phyloP scores from a whole-genome alignment of 2,797 vertebrate species.

The Acropternis orthonyx region DNA sequence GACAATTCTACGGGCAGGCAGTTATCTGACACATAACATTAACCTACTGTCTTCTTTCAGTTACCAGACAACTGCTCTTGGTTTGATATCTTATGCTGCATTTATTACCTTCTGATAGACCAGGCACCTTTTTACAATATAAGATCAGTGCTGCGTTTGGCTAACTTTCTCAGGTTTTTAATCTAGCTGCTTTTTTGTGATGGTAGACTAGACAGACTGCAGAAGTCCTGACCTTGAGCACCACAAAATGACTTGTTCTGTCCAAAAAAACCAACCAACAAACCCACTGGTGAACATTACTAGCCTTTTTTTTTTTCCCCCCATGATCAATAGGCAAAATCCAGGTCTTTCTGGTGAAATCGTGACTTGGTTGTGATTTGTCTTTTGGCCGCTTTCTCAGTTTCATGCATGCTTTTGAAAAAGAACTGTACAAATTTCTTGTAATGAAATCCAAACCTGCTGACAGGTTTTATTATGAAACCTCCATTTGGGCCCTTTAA shows the following conservation, averaged over 20 bases:
- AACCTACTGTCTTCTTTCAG: background rate
- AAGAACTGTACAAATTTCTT: background rate
- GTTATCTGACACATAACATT: background rate
- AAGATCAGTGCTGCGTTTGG: background rate
- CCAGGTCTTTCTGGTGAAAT: background rate
- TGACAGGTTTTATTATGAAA: constrained; percentile 82
- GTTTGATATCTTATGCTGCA: background rate
- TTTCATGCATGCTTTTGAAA: background rate
- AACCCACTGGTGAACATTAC: background rate
- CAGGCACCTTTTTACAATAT: background rate
- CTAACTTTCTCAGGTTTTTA: background rate
- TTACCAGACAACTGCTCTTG: background rate
- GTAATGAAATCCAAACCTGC: constrained; percentile 33
- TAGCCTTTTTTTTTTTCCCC: background rate
- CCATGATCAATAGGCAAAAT: background rate
- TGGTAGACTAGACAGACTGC: background rate
- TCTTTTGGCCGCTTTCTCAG: background rate
- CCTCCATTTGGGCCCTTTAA: constrained; percentile 80
- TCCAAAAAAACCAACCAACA: background rate
- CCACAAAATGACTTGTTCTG: background rate
- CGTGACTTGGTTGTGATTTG: background rate
- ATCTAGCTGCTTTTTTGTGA: background rate
- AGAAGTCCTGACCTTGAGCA: background rate
- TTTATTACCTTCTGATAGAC: background rate
- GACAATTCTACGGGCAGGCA: background rate